Percentiles rank a stretch among this genome's conserved stretches.
These are phyloP conservation scores for Parus major DNA, from an alignment of 2,113 vertebrate species.

Conservation along the genomic window DNA sequence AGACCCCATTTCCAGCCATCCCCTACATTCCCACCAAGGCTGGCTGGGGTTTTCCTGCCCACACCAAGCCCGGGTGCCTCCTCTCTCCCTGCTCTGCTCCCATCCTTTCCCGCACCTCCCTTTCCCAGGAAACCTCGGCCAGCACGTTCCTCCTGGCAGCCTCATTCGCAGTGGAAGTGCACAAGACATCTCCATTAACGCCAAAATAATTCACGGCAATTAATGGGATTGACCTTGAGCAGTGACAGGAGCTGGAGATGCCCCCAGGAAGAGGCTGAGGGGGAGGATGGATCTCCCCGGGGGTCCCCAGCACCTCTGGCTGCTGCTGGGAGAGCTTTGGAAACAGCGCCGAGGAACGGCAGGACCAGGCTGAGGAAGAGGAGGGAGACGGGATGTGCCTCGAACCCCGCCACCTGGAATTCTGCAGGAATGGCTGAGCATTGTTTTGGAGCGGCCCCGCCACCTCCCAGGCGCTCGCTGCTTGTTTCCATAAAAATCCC, in stretches of 20 bases:
- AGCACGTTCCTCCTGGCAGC: not conserved
- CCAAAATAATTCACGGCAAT: slow-evolving; percentile 40
- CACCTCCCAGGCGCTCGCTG: accelerated
- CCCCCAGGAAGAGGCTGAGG: not conserved
- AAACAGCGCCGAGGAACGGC: accelerated
- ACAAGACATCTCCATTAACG: slow-evolving; percentile 42
- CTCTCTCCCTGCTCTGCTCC: not conserved
- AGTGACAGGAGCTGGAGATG: not conserved
- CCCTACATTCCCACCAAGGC: accelerated
- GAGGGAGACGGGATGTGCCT: not conserved
- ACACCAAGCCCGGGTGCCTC: not conserved
- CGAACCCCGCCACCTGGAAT: not conserved
- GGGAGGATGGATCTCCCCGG: accelerated
- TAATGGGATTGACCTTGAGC: slow-evolving; percentile 50
- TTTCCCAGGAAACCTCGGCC: not conserved
- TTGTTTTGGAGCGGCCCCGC: accelerated
- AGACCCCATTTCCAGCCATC: not conserved
- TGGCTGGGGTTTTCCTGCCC: not conserved
- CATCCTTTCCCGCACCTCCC: not conserved
- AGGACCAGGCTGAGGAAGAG: not conserved
- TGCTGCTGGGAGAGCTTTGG: not conserved
- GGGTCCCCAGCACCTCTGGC: not conserved
- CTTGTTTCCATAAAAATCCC: not conserved
- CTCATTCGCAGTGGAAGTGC: slow-evolving; percentile 2
- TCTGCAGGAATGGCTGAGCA: not conserved